Evolutionary conservation across 2,797 vertebrate species (phyloP), one percentile per base, ranked within the genome.

Genomic region (Schizopygopsis pylzovi): DNA sequence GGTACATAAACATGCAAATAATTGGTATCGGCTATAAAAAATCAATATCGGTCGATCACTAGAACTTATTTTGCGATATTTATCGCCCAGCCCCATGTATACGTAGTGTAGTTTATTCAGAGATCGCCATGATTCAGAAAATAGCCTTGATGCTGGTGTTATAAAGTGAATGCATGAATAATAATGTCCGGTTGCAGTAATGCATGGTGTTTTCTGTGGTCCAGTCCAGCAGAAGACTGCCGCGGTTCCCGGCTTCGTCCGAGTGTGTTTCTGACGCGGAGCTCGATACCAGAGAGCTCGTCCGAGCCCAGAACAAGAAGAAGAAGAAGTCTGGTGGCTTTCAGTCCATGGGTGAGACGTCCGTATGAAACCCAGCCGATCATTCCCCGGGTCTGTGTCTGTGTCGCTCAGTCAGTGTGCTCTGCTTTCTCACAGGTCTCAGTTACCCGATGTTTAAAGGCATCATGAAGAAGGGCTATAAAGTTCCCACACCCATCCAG

Each of bases 291-390:
- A 94, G 95, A 86, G 93, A 96, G 90, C 92, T 99, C 93, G 97
- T 99, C 82, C 93, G 96, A 72, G 97, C 97, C 1, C 98, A 99
- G 91, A 99, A 99, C 94, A 98, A 98, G 94, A 99, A 99, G 92
- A 99, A 99, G 90, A 99, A 99, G 92, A 99, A 99, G 84, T 99
- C 98, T 0, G 98, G 98, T 6, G 98, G 98, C 47, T 99, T 99
- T 92, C 98, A 99, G 92, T 99, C 98, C 22, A 99, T 99, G 98
- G 98, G 98, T 99, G 85, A 43, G 96, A 3, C 2, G 7, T 22
- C 6, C 15, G 0, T 18, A 1, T 22, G 18, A n/a, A 7, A 76
- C 28, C 43, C 61, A 18, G 18, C n/a, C 2, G 39, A 11, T 41
- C 4, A 6, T 2, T n/a, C 39, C 6, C 68, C n/a, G 67, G 18